Evolutionary conservation across 2,888 invertebrate species (phyloP).

Genomic region (Drosophila mercatorum): DNA sequence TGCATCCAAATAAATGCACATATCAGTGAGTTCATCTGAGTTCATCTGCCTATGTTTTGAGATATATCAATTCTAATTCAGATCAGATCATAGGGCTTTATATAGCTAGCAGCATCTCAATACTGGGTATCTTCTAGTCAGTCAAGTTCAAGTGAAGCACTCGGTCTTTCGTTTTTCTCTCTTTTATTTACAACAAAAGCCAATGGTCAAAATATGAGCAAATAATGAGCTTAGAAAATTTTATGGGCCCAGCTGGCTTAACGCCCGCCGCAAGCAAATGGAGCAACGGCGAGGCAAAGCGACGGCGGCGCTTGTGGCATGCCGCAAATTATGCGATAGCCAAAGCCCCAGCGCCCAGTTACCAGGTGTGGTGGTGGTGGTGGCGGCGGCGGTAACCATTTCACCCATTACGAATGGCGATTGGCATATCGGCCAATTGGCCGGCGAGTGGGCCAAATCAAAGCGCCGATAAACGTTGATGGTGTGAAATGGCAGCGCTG

Average conservation of each 20-base stretch:
- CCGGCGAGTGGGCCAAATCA: slow-evolving; percentile 56
- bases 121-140: slow-evolving; percentile 4
- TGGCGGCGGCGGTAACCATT: slow-evolving; percentile 37
- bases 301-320: slow-evolving; percentile 40
- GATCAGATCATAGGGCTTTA: too few species aligned
- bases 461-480: slow-evolving; percentile 70
- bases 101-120: neutral
- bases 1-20: neutral
- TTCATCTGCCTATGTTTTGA: too few species aligned
- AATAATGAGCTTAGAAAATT: slow-evolving; percentile 78
- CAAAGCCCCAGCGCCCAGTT: slow-evolving; percentile 7
- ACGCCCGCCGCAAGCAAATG: slow-evolving; percentile 50
- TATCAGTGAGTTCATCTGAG: too few species aligned
- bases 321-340: slow-evolving; percentile 46
- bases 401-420: slow-evolving; percentile 55
- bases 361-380: slow-evolving; percentile 17
- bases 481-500: slow-evolving; percentile 68
- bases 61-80: neutral
- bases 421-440: slow-evolving; percentile 68
- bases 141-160: neutral
- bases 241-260: slow-evolving; percentile 45
- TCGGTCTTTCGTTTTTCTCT: slow-evolving; percentile 10
- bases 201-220: slow-evolving; percentile 66
- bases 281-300: slow-evolving; percentile 12
- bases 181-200: slow-evolving; percentile 33